phyloP scores from a whole-genome alignment of 2,797 vertebrate species.

The Falco concolor region DNA sequence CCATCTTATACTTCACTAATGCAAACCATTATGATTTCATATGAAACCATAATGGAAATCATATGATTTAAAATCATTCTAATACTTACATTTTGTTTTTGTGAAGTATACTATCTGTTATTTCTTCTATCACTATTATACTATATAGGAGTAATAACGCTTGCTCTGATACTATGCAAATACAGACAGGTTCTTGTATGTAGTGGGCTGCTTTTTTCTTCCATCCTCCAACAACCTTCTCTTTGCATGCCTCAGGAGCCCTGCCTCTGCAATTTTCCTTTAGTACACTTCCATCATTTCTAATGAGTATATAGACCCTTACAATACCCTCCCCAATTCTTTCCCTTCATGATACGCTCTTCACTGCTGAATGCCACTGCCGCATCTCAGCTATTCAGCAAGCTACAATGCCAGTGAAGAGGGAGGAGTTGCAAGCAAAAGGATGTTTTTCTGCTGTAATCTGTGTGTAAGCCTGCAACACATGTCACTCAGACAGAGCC shows the following conservation, averaged over 20 bases:
- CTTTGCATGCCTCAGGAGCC: background rate
- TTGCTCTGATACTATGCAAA: background rate
- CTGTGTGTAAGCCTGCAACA: background rate
- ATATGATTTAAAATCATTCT: background rate
- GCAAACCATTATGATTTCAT: background rate
- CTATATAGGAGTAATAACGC: background rate
- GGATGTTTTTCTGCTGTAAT: background rate
- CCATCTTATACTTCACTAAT: background rate
- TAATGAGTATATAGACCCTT: background rate
- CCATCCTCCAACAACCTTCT: background rate
- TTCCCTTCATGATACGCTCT: background rate
- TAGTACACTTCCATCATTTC: background rate
- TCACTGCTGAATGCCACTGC: background rate
- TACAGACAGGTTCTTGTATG: background rate
- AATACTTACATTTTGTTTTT: background rate
- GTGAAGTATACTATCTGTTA: background rate
- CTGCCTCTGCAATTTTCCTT: background rate
- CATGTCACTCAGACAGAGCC: background rate
- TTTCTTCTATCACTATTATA: background rate
- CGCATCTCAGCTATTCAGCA: background rate
- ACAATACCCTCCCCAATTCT: background rate
- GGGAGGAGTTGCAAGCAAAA: background rate
- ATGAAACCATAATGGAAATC: background rate
- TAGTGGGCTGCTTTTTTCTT: background rate
- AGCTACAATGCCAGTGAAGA: background rate